Evolutionary conservation across 2,888 invertebrate genomes (phyloP).

Genomic region (Coenonympha arcania): DNA sequence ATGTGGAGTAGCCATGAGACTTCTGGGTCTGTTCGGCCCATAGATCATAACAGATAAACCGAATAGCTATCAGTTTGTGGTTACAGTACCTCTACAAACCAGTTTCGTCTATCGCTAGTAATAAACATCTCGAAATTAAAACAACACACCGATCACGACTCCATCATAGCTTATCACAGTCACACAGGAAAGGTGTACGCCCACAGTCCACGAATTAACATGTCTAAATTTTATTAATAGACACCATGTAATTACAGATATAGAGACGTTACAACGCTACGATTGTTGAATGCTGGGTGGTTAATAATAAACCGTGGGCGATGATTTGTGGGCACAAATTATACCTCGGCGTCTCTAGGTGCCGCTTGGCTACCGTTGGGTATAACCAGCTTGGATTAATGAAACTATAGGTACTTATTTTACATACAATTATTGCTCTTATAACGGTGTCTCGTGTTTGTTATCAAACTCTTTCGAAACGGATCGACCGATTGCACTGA

Average conservation of each 20-base stretch:
- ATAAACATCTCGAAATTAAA: not conserved
- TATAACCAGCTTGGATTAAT: not conserved
- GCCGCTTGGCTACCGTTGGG: constrained; percentile 16
- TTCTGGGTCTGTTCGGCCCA: too few relatives aligned
- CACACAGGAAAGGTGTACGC: constrained; percentile 16
- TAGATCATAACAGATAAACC: too few relatives aligned
- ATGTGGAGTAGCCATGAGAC: too few relatives aligned
- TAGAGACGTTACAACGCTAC: constrained; percentile 30
- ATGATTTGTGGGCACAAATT: constrained; percentile 38
- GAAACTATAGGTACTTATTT: constrained; percentile 1
- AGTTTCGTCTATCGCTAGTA: too few relatives aligned
- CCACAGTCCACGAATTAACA: constrained; percentile 35
- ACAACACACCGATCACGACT: not conserved
- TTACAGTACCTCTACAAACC: too few relatives aligned
- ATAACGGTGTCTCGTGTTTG: too few relatives aligned
- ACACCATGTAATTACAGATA: constrained; percentile 37
- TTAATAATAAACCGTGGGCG: constrained; percentile 37
- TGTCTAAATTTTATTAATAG: constrained; percentile 43
- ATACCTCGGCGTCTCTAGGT: constrained; percentile 19
- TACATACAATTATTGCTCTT: not conserved
- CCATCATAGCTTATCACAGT: constrained; percentile 2
- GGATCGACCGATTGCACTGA: too few relatives aligned
- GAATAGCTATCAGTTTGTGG: too few relatives aligned
- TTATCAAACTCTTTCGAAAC: too few relatives aligned
- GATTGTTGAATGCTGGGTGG: constrained; percentile 30